These are phyloP conservation scores for Tipula lateralis DNA, from an alignment of 2,888 invertebrate species.

Conservation along the genomic window DNA sequence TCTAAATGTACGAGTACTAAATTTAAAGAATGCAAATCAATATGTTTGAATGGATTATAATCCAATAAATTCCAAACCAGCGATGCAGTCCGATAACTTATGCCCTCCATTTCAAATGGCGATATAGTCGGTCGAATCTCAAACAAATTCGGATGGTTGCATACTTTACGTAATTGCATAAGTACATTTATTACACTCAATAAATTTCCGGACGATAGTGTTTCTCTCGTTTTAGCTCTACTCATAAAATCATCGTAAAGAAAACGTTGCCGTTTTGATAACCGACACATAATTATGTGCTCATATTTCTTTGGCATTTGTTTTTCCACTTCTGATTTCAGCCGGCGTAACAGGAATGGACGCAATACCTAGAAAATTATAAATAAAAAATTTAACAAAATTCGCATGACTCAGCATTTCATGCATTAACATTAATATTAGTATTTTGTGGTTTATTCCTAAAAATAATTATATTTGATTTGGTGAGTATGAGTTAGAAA, in stretches of 20 bases:
- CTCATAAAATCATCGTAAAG: conserved; percentile 99
- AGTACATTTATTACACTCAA: conserved; percentile 93
- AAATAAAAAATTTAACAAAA: conserved; percentile 37
- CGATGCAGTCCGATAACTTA: conserved; percentile 66
- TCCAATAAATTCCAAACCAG: conserved; percentile 64
- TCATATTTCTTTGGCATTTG: conserved; percentile 97
- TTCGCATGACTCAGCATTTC: conserved; percentile 31
- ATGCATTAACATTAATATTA: conserved; percentile 32
- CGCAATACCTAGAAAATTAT: conserved; percentile 67
- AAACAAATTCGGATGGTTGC: conserved; percentile 97
- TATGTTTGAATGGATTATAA: conserved; percentile 68
- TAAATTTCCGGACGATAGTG: conserved; percentile 86
- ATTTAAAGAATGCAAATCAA: conserved; percentile 61
- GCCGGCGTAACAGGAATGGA: conserved; percentile 85
- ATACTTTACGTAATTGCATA: conserved; percentile 96
- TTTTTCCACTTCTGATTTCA: conserved; percentile 94
- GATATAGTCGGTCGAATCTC: conserved; percentile 93
- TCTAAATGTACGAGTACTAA: conserved; percentile 63
- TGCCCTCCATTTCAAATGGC: conserved; percentile 82
- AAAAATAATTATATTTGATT: neutral
- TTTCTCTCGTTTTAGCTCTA: conserved; percentile 88
- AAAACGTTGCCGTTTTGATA: conserved; percentile 93
- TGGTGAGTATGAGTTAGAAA: neutral
- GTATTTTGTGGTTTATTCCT: neutral
- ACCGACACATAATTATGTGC: conserved; percentile 86